Conservation (phyloP, 2,113 vertebrate genomes). For the Struthidea cinerea region DNA sequence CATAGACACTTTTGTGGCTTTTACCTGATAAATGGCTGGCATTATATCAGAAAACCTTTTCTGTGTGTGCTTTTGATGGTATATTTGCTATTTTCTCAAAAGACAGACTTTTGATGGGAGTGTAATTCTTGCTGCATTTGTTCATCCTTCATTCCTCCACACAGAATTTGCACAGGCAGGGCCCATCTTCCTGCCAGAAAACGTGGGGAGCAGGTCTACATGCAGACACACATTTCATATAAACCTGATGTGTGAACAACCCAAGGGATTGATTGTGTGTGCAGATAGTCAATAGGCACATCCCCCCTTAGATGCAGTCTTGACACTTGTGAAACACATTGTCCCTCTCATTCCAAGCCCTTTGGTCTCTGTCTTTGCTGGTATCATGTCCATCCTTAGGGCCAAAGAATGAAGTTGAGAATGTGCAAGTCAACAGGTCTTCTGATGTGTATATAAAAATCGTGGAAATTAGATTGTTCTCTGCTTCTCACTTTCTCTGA, state of each 20-base stretch:
- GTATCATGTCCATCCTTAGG: not conserved
- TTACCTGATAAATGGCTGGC: not conserved
- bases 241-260: not conserved
- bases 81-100: not conserved
- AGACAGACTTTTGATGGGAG: not conserved
- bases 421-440: not conserved
- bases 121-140: not conserved
- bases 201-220: not conserved
- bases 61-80: not conserved
- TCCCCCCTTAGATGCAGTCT: not conserved
- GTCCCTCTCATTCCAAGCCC: not conserved
- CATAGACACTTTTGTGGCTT: not conserved
- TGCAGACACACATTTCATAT: not conserved
- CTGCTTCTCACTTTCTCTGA: not conserved
- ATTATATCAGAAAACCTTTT: not conserved
- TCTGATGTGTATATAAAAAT: not conserved
- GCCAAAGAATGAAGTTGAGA: not conserved
- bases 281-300: not conserved
- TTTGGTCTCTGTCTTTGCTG: not conserved
- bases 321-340: not conserved
- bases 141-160: not conserved
- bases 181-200: not conserved
- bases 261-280: not conserved
- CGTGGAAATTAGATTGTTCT: not conserved
- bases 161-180: not conserved